These are phyloP conservation scores for Decapterus maruadsi DNA, from an alignment of 2,797 vertebrate species.

Conservation along the genomic window DNA sequence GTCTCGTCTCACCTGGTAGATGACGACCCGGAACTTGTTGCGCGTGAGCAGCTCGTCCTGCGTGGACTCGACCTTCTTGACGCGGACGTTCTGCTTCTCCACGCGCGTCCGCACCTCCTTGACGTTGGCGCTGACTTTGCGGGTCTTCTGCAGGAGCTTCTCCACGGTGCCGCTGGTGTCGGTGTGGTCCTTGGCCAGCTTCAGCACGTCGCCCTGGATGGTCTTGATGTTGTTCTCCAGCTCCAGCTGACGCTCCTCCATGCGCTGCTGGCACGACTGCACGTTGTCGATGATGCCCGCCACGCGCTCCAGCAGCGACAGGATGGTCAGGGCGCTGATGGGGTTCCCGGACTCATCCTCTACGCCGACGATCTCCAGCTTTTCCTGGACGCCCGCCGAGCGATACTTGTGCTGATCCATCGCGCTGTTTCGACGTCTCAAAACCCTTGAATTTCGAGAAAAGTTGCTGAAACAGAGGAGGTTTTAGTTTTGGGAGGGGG, in stretches of 20 bases:
- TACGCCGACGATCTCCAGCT: constrained; percentile 83
- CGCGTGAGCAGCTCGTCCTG: constrained; percentile 98
- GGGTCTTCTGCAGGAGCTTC: constrained; percentile 95
- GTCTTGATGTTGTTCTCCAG: constrained; percentile 92
- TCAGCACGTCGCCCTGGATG: constrained; percentile 95
- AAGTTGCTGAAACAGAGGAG: background rate
- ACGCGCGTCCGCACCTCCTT: constrained; percentile 94
- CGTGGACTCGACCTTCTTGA: constrained; percentile 94
- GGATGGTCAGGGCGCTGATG: constrained; percentile 91
- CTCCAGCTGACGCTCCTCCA: constrained; percentile 94
- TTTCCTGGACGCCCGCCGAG: constrained; percentile 70
- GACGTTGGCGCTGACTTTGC: constrained; percentile 94
- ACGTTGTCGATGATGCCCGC: constrained; percentile 95
- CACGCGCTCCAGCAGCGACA: constrained; percentile 96
- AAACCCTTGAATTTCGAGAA: background rate
- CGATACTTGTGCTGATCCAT: constrained; percentile 78
- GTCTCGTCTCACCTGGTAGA: constrained; percentile 91
- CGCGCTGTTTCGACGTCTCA: background rate
- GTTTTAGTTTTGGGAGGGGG: background rate
- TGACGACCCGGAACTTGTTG: constrained; percentile 97
- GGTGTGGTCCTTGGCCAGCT: constrained; percentile 92
- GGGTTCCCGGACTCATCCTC: constrained; percentile 92
- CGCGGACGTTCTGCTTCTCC: constrained; percentile 91
- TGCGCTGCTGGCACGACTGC: constrained; percentile 94
- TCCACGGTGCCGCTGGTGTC: constrained; percentile 90